Conservation (phyloP, 1,140 invertebrate genomes). For the Cydia splendana region DNA sequence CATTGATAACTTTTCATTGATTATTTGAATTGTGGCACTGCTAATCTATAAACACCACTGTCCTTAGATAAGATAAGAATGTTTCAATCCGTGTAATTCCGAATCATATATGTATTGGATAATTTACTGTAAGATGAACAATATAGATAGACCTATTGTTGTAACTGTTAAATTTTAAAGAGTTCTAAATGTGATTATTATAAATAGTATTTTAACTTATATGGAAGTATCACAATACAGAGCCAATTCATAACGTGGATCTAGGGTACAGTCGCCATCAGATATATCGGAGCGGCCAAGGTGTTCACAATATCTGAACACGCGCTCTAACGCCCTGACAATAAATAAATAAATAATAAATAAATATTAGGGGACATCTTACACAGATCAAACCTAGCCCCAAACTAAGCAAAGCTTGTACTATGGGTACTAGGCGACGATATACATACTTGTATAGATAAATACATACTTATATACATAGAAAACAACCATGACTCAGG, state of each 20-base stretch:
- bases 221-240: not conserved
- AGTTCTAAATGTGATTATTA: constrained; percentile 23
- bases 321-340: too few relatives aligned
- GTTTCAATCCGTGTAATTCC: not conserved
- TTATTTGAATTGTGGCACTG: constrained; percentile 24
- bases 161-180: constrained; percentile 14
- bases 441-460: too few relatives aligned
- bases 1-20: constrained; percentile 39
- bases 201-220: constrained; percentile 12
- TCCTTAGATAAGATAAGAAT: constrained; percentile 21
- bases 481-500: too few relatives aligned
- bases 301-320: too few relatives aligned
- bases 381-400: too few relatives aligned
- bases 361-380: too few relatives aligned
- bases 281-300: too few relatives aligned
- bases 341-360: too few relatives aligned
- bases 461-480: too few relatives aligned
- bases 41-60: constrained; percentile 10
- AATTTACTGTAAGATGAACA: constrained; percentile 1
- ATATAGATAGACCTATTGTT: constrained; percentile 18
- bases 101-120: not conserved
- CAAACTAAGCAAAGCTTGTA: too few relatives aligned
- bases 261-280: too few relatives aligned
- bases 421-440: too few relatives aligned
- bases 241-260: not conserved